phyloP scores from a whole-genome alignment of 35 echinoderm and acorn worm species.

The Apostichopus japonicus region DNA sequence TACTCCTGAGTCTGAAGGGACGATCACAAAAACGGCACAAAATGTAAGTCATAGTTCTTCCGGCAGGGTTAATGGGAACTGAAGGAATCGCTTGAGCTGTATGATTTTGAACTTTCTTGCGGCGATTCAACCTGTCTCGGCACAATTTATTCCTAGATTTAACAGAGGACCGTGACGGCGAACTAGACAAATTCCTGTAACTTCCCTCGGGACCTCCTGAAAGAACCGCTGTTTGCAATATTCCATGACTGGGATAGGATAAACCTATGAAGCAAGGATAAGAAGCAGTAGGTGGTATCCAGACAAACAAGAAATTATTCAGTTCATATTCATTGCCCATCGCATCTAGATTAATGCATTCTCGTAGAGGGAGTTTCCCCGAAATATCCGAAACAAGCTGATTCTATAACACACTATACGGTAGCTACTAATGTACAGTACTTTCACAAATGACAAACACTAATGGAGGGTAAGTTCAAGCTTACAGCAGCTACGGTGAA shows the following conservation, averaged over 20 bases:
- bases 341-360: no score
- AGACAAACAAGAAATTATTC: no score
- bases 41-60: not conserved
- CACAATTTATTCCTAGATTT: not conserved
- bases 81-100: not conserved
- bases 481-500: no score
- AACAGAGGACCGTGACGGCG: not conserved
- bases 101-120: not conserved
- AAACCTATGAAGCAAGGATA: conserved; percentile 9
- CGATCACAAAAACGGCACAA: conserved; percentile 23
- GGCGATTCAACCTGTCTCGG: not conserved
- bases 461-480: no score
- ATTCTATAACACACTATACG: no score
- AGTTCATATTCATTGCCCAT: no score
- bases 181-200: not conserved
- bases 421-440: no score
- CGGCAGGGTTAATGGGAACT: not conserved
- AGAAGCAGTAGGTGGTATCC: not conserved
- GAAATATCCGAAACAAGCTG: no score
- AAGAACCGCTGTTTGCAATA: not conserved
- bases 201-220: not conserved
- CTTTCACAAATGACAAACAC: no score
- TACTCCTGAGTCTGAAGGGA: conserved; percentile 1
- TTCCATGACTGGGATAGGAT: not conserved
- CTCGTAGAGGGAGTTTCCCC: no score